These are phyloP conservation scores for Listrodromus nycthemerus DNA, from an alignment of 2,888 invertebrate species.

Conservation along the genomic window DNA sequence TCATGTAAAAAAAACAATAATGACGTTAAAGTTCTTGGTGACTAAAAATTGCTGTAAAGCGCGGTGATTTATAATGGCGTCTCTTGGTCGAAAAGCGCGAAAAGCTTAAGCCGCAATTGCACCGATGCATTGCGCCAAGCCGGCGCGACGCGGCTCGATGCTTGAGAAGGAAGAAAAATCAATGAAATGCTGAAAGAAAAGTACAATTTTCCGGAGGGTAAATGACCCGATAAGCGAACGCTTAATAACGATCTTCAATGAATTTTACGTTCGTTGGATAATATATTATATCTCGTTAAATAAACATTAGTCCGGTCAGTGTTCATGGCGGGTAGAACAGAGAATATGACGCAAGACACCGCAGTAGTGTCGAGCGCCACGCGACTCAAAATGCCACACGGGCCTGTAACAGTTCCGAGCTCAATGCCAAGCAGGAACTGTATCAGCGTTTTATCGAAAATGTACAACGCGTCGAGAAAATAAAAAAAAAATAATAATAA, in stretches of 20 bases:
- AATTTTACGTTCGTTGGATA: not conserved
- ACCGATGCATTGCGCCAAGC: not conserved
- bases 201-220: not conserved
- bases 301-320: not conserved
- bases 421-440: not conserved
- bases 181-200: conserved; percentile 21
- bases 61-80: not conserved
- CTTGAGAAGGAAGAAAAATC: conserved; percentile 21
- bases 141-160: not conserved
- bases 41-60: not conserved
- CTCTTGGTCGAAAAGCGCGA: not conserved
- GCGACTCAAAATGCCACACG: conserved; percentile 20
- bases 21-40: not conserved
- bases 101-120: not conserved
- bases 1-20: not conserved
- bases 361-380: conserved; percentile 39
- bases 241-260: not conserved
- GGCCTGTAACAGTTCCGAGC: conserved; percentile 3
- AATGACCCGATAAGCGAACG: not conserved
- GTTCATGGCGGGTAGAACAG: not conserved
- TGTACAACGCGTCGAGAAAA: not conserved
- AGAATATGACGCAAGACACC: conserved; percentile 43
- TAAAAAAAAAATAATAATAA: not conserved
- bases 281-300: not conserved
- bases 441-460: conserved; percentile 7